A percentile compares a stretch with the other conserved stretches of the same genome.
Conservation (phyloP, 1,140 invertebrate species). For the Aphidius gifuensis region DNA sequence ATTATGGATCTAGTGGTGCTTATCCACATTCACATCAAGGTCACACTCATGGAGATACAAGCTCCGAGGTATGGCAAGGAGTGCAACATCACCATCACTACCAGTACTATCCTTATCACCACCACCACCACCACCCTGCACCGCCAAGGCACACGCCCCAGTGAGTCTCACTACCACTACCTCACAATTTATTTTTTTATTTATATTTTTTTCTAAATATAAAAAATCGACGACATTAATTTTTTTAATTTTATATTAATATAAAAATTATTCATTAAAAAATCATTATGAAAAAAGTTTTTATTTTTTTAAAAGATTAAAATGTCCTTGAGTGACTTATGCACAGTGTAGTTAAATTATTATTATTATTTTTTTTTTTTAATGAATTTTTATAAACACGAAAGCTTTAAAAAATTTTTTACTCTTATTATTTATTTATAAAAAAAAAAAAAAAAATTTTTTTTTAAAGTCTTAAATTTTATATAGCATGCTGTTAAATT, state of each 20-base stretch:
- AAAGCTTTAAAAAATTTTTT: too few relatives aligned
- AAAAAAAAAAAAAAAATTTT: too few relatives aligned
- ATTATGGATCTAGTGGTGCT: conserved; percentile 40
- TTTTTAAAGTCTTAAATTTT: too few relatives aligned
- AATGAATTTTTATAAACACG: too few relatives aligned
- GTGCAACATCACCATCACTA: conserved; percentile 62
- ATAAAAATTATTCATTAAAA: too few relatives aligned
- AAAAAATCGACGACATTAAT: too few relatives aligned
- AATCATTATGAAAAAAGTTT: neutral
- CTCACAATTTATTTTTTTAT: conserved; percentile 37
- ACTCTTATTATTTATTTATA: too few relatives aligned
- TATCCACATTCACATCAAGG: conserved; percentile 38
- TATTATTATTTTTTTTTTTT: too few relatives aligned
- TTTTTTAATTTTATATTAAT: too few relatives aligned
- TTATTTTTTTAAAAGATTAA: conserved; percentile 12
- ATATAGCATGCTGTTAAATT: too few relatives aligned
- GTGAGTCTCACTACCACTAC: conserved; percentile 58
- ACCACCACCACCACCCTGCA: conserved; percentile 60
- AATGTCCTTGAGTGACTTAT: neutral
- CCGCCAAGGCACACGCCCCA: conserved; percentile 59
- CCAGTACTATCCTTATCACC: conserved; percentile 65
- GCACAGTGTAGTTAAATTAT: too few relatives aligned
- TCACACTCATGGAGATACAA: conserved; percentile 43
- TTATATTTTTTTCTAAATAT: conserved; percentile 21
- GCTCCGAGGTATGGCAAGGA: conserved; percentile 64